Evolutionary conservation across 2,888 invertebrate species (phyloP).

Genomic region (Pollenia angustigena): DNA sequence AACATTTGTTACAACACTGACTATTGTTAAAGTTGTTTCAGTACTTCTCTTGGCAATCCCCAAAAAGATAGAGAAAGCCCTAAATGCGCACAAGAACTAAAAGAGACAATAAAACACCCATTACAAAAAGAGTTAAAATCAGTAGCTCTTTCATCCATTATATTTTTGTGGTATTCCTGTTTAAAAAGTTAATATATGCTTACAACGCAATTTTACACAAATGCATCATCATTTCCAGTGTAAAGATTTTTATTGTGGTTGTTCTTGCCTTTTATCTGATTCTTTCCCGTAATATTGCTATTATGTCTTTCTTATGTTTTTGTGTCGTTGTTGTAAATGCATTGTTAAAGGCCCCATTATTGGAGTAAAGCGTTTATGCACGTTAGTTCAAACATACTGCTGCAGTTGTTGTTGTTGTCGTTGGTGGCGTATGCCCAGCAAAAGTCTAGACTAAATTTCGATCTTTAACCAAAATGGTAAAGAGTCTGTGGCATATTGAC

Average conservation of each 20-base stretch:
- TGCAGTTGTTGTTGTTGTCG: not conserved
- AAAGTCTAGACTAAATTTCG: slow-evolving; percentile 61
- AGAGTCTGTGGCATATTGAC: slow-evolving; percentile 64
- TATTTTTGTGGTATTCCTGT: not conserved
- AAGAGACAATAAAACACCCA: slow-evolving; percentile 11
- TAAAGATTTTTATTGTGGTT: slow-evolving; percentile 6
- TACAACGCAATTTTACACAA: slow-evolving; percentile 71
- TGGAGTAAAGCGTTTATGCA: slow-evolving; percentile 6
- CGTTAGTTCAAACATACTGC: slow-evolving; percentile 9
- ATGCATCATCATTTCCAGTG: slow-evolving; percentile 60
- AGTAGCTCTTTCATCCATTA: slow-evolving; percentile 49
- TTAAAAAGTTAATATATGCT: slow-evolving; percentile 59
- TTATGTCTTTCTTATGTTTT: not conserved
- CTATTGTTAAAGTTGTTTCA: slow-evolving; percentile 29
- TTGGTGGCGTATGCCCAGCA: not conserved
- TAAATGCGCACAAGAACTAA: slow-evolving; percentile 1
- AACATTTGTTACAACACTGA: slow-evolving; percentile 28
- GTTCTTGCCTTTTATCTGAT: slow-evolving; percentile 52
- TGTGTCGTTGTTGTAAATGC: not conserved
- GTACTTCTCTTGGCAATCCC: not conserved
- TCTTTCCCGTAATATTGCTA: not conserved
- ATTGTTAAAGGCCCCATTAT: slow-evolving; percentile 46
- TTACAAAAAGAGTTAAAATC: slow-evolving; percentile 48
- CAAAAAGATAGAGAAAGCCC: slow-evolving; percentile 10
- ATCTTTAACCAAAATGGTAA: slow-evolving; percentile 51